A percentile compares a stretch with the other conserved stretches of the same genome.
phyloP scores from a whole-genome alignment of 1,140 invertebrate species.

The Drosophila rufa region DNA sequence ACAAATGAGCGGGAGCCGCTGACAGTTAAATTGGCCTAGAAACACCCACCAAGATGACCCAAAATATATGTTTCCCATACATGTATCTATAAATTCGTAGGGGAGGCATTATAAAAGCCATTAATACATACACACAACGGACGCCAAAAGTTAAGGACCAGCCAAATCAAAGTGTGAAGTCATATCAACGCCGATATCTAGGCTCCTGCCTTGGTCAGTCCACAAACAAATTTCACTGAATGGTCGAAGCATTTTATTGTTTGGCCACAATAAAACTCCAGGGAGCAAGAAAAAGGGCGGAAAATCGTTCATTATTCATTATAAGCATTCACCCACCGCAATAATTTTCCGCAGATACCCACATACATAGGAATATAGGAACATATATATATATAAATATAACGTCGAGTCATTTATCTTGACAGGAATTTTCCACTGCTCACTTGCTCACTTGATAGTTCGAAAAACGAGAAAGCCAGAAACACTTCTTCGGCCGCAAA shows the following conservation, averaged over 20 bases:
- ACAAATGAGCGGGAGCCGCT: conserved; percentile 59
- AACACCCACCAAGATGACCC: conserved; percentile 22
- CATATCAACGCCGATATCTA: conserved; percentile 44
- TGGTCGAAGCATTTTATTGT: conserved; percentile 69
- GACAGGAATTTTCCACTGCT: conserved; percentile 38
- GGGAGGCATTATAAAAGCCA: conserved; percentile 76
- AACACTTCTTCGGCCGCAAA: conserved; percentile 37
- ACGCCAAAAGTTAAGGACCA: conserved; percentile 15
- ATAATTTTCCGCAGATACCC: conserved; percentile 65
- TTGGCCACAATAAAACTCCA: conserved; percentile 68
- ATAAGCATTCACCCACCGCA: conserved; percentile 73
- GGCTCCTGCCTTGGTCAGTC: neutral
- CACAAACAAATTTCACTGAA: conserved; percentile 66
- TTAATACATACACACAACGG: conserved; percentile 63
- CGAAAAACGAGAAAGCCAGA: conserved; percentile 24
- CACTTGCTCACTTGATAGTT: conserved; percentile 41
- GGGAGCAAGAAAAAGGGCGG: conserved; percentile 44
- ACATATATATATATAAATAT: conserved; percentile 6
- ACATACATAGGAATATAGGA: neutral
- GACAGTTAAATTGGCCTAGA: conserved; percentile 74
- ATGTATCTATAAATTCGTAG: conserved; percentile 41
- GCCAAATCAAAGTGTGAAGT: conserved; percentile 77
- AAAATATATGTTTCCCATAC: conserved; percentile 10
- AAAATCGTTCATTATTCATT: conserved; percentile 81
- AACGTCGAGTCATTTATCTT: conserved; percentile 59